Evolutionary conservation across 2,113 vertebrate species (phyloP).

Genomic region (Prunella himalayana): DNA sequence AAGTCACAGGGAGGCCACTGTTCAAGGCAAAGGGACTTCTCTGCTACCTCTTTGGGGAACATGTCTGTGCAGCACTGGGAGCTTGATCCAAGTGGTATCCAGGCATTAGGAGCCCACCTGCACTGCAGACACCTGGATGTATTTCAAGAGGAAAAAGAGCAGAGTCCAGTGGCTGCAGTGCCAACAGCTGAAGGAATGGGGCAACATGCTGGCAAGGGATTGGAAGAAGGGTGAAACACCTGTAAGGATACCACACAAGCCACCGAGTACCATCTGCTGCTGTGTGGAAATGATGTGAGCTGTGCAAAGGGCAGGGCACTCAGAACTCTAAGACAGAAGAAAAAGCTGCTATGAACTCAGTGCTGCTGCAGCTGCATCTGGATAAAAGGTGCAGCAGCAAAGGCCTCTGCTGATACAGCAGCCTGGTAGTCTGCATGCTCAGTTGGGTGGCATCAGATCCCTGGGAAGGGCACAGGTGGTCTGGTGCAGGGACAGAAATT

Average conservation of each 20-base stretch:
- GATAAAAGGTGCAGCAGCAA: background rate
- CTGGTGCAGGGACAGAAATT: background rate
- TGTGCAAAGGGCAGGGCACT: background rate
- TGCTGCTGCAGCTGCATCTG: background rate
- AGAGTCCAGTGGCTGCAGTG: background rate
- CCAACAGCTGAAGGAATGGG: background rate
- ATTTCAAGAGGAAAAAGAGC: background rate
- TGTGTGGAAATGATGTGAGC: constrained; percentile 9
- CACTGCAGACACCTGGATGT: background rate
- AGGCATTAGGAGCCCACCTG: no score
- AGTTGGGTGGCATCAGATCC: no score
- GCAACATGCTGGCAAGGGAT: background rate
- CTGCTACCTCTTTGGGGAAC: no score
- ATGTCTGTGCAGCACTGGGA: background rate
- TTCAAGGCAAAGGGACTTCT: background rate
- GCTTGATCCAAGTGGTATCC: background rate
- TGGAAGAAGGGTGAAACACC: background rate
- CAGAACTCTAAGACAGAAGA: constrained; percentile 1
- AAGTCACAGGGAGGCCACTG: background rate
- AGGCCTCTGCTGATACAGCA: no score
- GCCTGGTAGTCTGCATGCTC: background rate
- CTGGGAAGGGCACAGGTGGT: background rate
- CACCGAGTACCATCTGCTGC: constrained; percentile 1
- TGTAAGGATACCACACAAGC: background rate
- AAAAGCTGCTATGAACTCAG: background rate